phyloP scores from a whole-genome alignment of 2,113 vertebrate genomes.

The Leptosomus discolor region DNA sequence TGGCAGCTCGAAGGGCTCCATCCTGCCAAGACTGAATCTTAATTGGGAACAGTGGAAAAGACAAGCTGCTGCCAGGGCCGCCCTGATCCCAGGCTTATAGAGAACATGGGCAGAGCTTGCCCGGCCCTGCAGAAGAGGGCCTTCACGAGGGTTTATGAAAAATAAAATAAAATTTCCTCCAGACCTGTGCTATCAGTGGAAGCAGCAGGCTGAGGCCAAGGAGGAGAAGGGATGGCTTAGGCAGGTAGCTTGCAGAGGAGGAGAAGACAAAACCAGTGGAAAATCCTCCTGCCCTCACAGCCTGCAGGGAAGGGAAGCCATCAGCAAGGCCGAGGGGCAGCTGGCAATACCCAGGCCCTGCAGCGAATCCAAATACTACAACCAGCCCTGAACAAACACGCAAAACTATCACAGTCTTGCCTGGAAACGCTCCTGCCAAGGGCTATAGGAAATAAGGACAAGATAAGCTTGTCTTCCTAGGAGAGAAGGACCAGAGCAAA shows the following conservation, averaged over 20 bases:
- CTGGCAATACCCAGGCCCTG: neutral
- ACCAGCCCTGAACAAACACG: neutral
- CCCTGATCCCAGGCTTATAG: neutral
- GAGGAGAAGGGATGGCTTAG: neutral
- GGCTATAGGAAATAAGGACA: neutral
- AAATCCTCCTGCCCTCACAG: neutral
- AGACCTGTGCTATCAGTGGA: neutral
- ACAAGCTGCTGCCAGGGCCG: constrained; percentile 37
- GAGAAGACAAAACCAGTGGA: neutral
- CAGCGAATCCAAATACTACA: neutral
- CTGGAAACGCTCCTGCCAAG: neutral
- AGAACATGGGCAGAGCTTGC: neutral
- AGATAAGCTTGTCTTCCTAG: neutral
- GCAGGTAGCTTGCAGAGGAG: neutral
- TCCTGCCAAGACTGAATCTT: constrained; percentile 46
- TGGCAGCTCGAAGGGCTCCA: constrained; percentile 27
- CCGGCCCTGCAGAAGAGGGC: neutral
- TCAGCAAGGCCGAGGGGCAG: neutral
- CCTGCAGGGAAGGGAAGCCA: neutral
- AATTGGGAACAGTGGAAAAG: constrained; percentile 64
- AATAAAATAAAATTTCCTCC: neutral
- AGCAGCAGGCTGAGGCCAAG: neutral
- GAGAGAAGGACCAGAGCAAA: neutral
- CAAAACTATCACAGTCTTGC: neutral
- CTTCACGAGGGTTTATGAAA: neutral